Evolutionary conservation across 2,797 vertebrate genomes (phyloP).

Genomic region (Cossypha niveicapilla): DNA sequence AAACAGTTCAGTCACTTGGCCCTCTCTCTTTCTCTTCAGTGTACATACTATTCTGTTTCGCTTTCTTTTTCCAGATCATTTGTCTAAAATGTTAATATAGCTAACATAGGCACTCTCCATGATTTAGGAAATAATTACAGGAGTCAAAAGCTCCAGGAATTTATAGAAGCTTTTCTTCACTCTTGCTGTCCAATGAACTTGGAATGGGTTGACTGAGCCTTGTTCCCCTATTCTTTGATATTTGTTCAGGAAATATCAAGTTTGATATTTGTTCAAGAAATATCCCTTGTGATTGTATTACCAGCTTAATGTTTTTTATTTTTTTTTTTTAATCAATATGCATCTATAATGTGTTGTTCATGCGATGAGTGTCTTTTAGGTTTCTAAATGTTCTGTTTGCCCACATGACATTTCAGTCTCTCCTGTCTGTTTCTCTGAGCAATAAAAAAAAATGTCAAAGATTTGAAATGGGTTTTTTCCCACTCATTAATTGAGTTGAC

Average conservation of each 20-base stretch:
- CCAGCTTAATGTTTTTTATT: neutral
- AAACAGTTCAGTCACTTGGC: neutral
- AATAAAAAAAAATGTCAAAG: neutral
- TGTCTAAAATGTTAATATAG: neutral
- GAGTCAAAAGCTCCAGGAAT: neutral
- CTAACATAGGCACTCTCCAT: neutral
- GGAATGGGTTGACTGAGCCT: accelerated
- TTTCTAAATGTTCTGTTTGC: neutral
- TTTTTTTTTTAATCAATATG: neutral
- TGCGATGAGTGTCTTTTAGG: neutral
- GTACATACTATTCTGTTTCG: neutral
- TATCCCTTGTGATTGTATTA: neutral
- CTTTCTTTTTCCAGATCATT: neutral
- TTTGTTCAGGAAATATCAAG: neutral
- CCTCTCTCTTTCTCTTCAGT: neutral
- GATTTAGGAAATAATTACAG: neutral
- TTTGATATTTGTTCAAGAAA: neutral
- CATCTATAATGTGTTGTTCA: neutral
- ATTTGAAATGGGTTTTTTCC: neutral
- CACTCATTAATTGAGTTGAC: neutral
- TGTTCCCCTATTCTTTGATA: neutral
- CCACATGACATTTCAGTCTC: neutral
- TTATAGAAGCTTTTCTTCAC: neutral
- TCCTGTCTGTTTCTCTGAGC: neutral
- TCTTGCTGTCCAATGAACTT: neutral